phyloP scores from a whole-genome alignment of 1,140 invertebrate species.

The Drosophila sucinea region DNA sequence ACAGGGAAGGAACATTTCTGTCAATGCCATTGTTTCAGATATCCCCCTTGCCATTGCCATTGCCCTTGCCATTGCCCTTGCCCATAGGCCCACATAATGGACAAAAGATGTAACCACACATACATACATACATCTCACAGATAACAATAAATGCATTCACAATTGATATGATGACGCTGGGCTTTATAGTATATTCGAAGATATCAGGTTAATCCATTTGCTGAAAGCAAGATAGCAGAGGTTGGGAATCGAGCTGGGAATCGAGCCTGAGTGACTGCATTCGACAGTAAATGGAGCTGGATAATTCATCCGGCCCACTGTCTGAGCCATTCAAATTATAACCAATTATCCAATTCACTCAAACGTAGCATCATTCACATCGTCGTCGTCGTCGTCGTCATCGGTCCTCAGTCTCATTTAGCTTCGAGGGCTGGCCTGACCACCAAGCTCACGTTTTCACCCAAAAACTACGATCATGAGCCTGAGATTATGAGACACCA shows the following conservation, averaged over 20 bases:
- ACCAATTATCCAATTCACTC: slow-evolving; percentile 76
- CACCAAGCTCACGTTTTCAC: slow-evolving; percentile 67
- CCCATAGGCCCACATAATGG: slow-evolving; percentile 51
- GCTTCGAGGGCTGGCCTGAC: slow-evolving; percentile 43
- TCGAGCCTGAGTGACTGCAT: neutral
- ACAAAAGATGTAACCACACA: slow-evolving; percentile 55
- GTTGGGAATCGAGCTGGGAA: slow-evolving; percentile 7
- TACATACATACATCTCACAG: slow-evolving; percentile 21
- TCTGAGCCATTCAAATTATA: slow-evolving; percentile 58
- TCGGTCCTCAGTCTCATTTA: slow-evolving; percentile 42
- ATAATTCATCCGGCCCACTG: slow-evolving; percentile 26
- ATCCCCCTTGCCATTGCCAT: slow-evolving; percentile 1
- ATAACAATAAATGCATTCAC: slow-evolving; percentile 46
- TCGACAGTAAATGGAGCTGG: slow-evolving; percentile 3
- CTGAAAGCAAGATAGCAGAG: slow-evolving; percentile 25
- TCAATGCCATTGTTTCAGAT: slow-evolving; percentile 8
- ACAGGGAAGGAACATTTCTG: neutral
- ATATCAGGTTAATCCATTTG: slow-evolving; percentile 6
- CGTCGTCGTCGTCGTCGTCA: slow-evolving; percentile 35
- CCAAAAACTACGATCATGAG: slow-evolving; percentile 13
- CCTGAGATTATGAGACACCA: slow-evolving; percentile 67
- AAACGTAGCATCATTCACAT: slow-evolving; percentile 51
- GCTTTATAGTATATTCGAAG: neutral
- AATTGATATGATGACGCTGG: slow-evolving; percentile 4
- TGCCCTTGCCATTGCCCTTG: slow-evolving; percentile 4